Percentiles rank a stretch among this genome's conserved stretches.
These are phyloP conservation scores for Pitta sordida DNA, from an alignment of 2,113 vertebrate species.

Conservation along the genomic window DNA sequence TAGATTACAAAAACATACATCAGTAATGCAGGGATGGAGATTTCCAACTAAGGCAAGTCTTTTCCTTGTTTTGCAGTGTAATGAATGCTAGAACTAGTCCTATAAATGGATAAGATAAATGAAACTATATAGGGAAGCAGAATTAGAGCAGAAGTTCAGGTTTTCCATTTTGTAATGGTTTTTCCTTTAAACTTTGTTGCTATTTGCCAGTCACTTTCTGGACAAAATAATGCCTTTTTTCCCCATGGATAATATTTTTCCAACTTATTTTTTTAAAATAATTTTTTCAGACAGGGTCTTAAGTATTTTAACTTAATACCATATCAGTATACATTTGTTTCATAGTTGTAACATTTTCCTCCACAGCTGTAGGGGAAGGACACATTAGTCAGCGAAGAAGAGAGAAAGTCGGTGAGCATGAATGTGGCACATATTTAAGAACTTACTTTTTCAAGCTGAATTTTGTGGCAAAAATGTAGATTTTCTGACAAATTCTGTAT, in stretches of 20 bases:
- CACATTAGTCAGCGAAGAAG: background rate
- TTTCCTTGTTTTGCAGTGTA: background rate
- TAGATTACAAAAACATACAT: background rate
- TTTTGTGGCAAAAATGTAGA: background rate
- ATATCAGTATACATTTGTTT: background rate
- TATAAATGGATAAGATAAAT: background rate
- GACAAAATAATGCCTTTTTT: background rate
- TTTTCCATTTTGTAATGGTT: background rate
- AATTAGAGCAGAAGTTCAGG: background rate
- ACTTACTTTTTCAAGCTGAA: background rate
- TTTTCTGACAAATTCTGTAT: background rate
- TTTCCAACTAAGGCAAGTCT: background rate
- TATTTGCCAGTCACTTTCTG: background rate
- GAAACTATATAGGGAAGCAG: background rate
- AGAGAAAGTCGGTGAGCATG: background rate
- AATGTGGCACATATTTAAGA: background rate
- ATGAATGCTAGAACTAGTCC: background rate
- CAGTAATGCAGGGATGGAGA: background rate
- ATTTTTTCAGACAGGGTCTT: background rate
- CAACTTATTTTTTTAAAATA: background rate
- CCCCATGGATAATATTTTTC: background rate
- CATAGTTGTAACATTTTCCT: background rate
- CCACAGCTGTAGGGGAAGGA: background rate
- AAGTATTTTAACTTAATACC: background rate
- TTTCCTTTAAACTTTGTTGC: background rate